Conservation (phyloP, 92 coral and sea anemone genomes). For the Chrysogorgia sp. region DNA sequence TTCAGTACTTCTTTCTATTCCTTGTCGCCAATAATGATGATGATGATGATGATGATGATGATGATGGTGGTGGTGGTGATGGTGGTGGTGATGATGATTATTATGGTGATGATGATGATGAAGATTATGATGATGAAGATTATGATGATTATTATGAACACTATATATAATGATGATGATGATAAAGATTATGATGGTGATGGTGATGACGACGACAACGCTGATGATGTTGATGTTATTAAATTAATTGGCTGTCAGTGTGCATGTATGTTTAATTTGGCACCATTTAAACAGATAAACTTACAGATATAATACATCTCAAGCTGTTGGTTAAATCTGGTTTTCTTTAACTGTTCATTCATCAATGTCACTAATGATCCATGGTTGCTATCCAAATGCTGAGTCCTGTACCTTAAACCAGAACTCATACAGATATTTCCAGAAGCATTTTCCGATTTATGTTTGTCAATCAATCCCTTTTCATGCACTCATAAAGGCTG, state of each 20-base stretch:
- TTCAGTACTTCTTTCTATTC: too few relatives aligned
- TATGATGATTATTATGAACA: too few relatives aligned
- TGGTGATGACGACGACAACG: too few relatives aligned
- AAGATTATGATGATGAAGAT: too few relatives aligned
- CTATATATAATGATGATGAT: too few relatives aligned
- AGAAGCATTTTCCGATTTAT: neutral
- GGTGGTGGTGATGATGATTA: too few relatives aligned
- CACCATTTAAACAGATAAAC: conserved; percentile 11
- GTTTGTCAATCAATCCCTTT: neutral
- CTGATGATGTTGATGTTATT: neutral
- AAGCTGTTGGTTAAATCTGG: conserved; percentile 42
- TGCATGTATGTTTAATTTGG: too few relatives aligned
- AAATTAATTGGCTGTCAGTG: neutral
- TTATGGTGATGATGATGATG: too few relatives aligned
- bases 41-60: too few relatives aligned
- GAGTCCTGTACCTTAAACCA: conserved; percentile 17
- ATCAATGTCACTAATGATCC: neutral
- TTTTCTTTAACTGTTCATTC: conserved; percentile 25
- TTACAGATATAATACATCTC: conserved; percentile 31
- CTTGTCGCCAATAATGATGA: too few relatives aligned
- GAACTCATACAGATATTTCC: too few relatives aligned
- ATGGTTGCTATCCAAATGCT: neutral
- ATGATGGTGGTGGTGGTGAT: neutral
- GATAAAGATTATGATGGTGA: too few relatives aligned
- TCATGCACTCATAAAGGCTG: neutral